Conservation (phyloP, 2,888 invertebrate genomes). For the Priapulus caudatus region DNA sequence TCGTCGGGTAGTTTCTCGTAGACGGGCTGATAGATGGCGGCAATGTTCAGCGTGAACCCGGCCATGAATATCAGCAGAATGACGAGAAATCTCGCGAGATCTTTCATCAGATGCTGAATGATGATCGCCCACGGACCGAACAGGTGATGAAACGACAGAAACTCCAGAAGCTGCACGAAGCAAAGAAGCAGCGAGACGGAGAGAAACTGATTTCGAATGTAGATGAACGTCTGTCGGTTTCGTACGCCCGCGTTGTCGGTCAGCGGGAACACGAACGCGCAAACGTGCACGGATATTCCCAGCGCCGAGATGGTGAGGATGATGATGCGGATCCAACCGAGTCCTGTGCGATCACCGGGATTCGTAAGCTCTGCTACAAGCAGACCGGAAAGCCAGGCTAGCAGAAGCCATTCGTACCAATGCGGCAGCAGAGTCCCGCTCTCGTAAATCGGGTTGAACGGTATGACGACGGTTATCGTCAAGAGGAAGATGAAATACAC, state of each 20-base stretch:
- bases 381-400: constrained; percentile 87
- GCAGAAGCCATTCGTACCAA: constrained; percentile 90
- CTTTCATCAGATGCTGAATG: constrained; percentile 56
- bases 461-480: constrained; percentile 53
- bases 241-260: constrained; percentile 23
- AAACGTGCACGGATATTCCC: constrained; percentile 53
- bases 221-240: not conserved
- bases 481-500: constrained; percentile 90
- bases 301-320: constrained; percentile 53
- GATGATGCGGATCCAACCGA: constrained; percentile 63
- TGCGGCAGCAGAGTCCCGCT: constrained; percentile 56
- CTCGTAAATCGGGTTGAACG: constrained; percentile 36
- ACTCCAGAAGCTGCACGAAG: constrained; percentile 93
- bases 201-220: constrained; percentile 85
- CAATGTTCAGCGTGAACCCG: constrained; percentile 80
- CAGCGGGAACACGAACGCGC: constrained; percentile 45
- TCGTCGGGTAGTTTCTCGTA: constrained; percentile 21
- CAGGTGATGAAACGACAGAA: constrained; percentile 94
- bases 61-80: constrained; percentile 95
- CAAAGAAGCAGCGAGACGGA: constrained; percentile 87
- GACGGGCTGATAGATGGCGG: constrained; percentile 81
- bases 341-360: constrained; percentile 90
- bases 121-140: constrained; percentile 99
- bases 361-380: constrained; percentile 91
- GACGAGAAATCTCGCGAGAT: constrained; percentile 62